Conservation (phyloP, 2,888 invertebrate genomes). For the Athalia circularis region DNA sequence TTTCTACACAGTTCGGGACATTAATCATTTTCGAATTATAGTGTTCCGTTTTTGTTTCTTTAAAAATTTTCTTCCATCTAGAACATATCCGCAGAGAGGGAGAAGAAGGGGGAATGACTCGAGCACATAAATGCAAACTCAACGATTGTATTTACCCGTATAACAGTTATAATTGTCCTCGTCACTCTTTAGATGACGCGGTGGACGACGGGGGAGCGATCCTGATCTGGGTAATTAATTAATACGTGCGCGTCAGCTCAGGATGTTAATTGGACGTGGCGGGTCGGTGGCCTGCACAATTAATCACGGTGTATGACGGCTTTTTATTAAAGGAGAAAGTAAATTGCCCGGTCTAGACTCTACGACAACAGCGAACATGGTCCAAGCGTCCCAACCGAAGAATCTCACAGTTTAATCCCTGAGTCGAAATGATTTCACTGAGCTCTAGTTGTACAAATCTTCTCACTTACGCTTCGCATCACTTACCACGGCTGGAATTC, state of each 20-base stretch:
- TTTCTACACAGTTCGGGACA: conserved; percentile 22
- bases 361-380: conserved; percentile 10
- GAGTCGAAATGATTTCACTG: conserved; percentile 20
- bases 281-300: conserved; percentile 25
- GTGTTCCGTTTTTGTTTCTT: too few species aligned
- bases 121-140: too few species aligned
- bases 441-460: not conserved
- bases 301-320: conserved; percentile 33
- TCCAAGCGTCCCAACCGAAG: conserved; percentile 20
- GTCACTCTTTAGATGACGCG: not conserved
- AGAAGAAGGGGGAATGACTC: too few species aligned
- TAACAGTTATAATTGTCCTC: conserved; percentile 13
- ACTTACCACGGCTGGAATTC: too few species aligned
- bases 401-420: conserved; percentile 10
- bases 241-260: not conserved
- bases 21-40: conserved; percentile 18
- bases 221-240: conserved; percentile 20
- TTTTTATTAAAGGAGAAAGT: conserved; percentile 42
- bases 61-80: too few species aligned
- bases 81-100: too few species aligned
- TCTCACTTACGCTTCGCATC: too few species aligned
- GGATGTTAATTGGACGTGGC: conserved; percentile 34
- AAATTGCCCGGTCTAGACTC: conserved; percentile 26
- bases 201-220: not conserved
- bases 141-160: too few species aligned